Evolutionary conservation across 2,797 vertebrate species (phyloP).

Genomic region (Sparus aurata): DNA sequence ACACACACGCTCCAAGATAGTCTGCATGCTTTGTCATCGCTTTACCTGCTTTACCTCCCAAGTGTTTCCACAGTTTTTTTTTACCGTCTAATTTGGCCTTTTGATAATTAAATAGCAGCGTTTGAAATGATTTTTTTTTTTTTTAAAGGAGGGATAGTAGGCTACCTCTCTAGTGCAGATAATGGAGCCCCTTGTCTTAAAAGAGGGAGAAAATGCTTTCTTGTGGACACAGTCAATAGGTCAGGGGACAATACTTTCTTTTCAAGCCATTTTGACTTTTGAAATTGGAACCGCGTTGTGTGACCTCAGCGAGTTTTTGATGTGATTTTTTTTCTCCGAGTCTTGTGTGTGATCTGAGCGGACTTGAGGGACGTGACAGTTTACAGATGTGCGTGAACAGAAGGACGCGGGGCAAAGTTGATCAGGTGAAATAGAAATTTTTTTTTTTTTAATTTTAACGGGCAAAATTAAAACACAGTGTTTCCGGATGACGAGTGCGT

Average conservation of each 20-base stretch:
- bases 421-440: no score
- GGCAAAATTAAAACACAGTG: constrained; percentile 8
- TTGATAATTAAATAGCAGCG: constrained; percentile 32
- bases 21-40: constrained; percentile 44
- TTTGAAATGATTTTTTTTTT: constrained; percentile 1
- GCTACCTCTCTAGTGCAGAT: constrained; percentile 7
- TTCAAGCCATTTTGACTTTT: constrained; percentile 74
- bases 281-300: constrained; percentile 58
- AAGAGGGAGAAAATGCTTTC: constrained; percentile 27
- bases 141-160: neutral
- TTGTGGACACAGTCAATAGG: constrained; percentile 57
- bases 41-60: constrained; percentile 9
- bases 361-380: constrained; percentile 18
- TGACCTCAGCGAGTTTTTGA: constrained; percentile 35
- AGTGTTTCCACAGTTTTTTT: neutral
- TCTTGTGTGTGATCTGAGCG: neutral
- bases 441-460: constrained; percentile 6
- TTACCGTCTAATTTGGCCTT: neutral
- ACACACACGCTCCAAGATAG: constrained; percentile 1
- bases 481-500: neutral
- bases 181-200: constrained; percentile 53
- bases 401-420: constrained; percentile 11
- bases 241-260: constrained; percentile 71
- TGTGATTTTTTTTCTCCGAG: neutral
- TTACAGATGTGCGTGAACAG: neutral